Base-by-base conservation (phyloP, 2,113 vertebrate species). In the Chamaea fasciata region DNA sequence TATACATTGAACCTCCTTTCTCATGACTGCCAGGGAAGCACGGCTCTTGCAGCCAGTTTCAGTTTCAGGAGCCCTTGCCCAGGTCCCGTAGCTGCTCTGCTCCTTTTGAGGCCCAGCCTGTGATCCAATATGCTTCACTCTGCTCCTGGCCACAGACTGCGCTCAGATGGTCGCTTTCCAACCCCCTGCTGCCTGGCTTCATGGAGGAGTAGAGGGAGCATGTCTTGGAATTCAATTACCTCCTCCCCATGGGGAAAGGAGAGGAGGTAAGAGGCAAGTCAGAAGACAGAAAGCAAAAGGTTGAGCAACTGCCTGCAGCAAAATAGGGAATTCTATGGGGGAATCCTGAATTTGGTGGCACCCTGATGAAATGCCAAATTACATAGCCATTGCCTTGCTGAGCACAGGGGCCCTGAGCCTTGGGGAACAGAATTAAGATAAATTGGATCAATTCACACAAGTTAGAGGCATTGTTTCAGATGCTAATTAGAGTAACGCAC, bases 291-390 rank as follows among this genome's bases (percentile, higher is more conserved):
- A 97, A 88, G 96, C 87, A 96, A 96, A 96, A 96, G 82, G 82
- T 81, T 92, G 92, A 95, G 79, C 60, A 95, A 96, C 71, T 0
- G 52, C 82, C 71, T 71, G 76, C 46, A 71, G 88, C 87, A 90
- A 93, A 96, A 92, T 30, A 93, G 55, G 64, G 88, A 96, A 94
- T 88, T 96, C 96, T 83, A 92, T 4, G 2, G 89, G 89, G 83
- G 52, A 95, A 89, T 82, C 83, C 64, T 90, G 93, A 94, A 96
- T 96, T 96, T 96, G 78, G 90, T 93, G 93, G 88, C 88, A 94
- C 73, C 83, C 71, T 90, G 93, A 91, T 2, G 13, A 96, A 92
- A 93, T 65, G 65, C 80, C 92, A 83, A n/a, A 83, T 85, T 81
- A 62, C 0, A 1, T 77, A 80, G 75, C 87, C 52, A 37, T 47